A percentile compares a stretch with the other conserved stretches of the same genome.
phyloP scores from a whole-genome alignment of 2,113 vertebrate genomes.

The Holacanthus passer region DNA sequence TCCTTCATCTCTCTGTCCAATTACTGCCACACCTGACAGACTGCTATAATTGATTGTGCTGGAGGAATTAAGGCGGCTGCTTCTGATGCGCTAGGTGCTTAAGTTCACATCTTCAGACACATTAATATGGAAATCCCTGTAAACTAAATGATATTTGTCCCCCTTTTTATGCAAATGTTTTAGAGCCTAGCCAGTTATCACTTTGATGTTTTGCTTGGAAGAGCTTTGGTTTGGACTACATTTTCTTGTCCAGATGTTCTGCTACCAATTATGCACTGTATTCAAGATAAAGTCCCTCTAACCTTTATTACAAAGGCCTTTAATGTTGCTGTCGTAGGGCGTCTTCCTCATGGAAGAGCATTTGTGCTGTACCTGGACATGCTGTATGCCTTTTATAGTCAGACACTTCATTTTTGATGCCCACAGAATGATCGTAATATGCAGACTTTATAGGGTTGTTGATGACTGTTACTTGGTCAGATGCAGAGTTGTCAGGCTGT shows the following conservation, averaged over 20 bases:
- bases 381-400: constrained; percentile 11
- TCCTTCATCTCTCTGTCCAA: constrained; percentile 49
- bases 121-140: constrained; percentile 77
- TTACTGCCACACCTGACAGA: constrained; percentile 72
- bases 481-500: not conserved
- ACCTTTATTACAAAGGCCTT: constrained; percentile 39
- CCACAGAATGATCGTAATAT: not conserved
- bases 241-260: constrained; percentile 29
- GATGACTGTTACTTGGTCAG: not conserved
- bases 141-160: constrained; percentile 70
- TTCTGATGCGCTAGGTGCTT: constrained; percentile 57
- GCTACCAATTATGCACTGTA: constrained; percentile 42
- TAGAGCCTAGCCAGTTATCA: constrained; percentile 46
- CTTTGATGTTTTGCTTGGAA: constrained; percentile 61
- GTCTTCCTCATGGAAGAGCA: not conserved
- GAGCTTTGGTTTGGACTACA: constrained; percentile 41
- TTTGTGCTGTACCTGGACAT: constrained; percentile 6
- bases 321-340: constrained; percentile 28
- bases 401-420: not conserved
- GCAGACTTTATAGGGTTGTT: constrained; percentile 1
- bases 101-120: constrained; percentile 62
- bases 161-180: constrained; percentile 64
- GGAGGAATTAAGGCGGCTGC: constrained; percentile 60
- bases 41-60: constrained; percentile 69
- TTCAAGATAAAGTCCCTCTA: constrained; percentile 38